Evolutionary conservation across 2,113 vertebrate genomes (phyloP).

Genomic region (Coryphaenoides rupestris): DNA sequence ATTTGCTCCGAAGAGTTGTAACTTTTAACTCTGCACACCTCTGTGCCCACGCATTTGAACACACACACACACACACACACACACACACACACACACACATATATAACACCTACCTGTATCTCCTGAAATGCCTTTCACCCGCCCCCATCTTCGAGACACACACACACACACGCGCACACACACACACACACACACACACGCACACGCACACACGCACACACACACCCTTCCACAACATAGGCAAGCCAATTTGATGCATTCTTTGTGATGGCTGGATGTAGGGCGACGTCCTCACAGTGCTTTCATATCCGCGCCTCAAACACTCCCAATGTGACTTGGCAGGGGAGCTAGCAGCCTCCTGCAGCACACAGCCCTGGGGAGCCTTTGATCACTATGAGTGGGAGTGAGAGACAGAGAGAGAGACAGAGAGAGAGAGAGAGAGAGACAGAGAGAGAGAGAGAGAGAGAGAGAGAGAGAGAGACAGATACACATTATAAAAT

Average conservation of each 20-base stretch:
- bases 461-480: slow-evolving; percentile 1
- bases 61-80: too few relatives aligned
- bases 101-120: not conserved
- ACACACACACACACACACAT: too few relatives aligned
- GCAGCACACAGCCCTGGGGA: not conserved
- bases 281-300: not conserved
- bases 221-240: slow-evolving; percentile 17
- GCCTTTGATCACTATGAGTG: slow-evolving; percentile 17
- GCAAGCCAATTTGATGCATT: slow-evolving; percentile 31
- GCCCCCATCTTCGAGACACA: slow-evolving; percentile 24
- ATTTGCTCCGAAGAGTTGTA: too few relatives aligned
- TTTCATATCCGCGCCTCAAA: slow-evolving; percentile 20
- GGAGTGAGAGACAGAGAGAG: slow-evolving; percentile 3
- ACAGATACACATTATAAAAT: slow-evolving; percentile 16
- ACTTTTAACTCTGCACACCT: too few relatives aligned
- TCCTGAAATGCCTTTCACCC: slow-evolving; percentile 12
- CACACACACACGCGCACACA: not conserved
- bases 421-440: not conserved
- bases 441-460: not conserved
- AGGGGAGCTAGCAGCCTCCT: slow-evolving; percentile 6
- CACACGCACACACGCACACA: not conserved
- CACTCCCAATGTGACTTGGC: slow-evolving; percentile 18
- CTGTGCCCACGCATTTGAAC: too few relatives aligned
- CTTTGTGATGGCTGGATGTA: slow-evolving; percentile 22
- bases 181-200: not conserved